Percentiles rank a stretch among this genome's conserved stretches.
phyloP scores from a whole-genome alignment of 1,140 invertebrate species.

The Alviniconcha marisindica region DNA sequence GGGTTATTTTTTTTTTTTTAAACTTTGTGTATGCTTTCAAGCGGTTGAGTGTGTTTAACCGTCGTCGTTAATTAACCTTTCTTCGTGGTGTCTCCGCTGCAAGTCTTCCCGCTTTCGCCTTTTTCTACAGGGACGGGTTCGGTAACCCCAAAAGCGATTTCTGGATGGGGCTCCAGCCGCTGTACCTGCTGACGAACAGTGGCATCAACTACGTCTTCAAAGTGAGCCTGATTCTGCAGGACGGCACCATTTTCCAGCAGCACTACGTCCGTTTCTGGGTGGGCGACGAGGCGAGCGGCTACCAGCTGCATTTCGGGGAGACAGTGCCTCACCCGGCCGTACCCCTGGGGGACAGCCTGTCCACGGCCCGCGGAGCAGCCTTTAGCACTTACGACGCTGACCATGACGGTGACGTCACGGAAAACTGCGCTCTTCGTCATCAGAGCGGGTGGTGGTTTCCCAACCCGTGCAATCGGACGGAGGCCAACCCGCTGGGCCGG shows the following conservation, averaged over 20 bases:
- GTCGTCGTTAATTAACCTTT: no score
- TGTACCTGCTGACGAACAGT: neutral
- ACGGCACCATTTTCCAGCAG: constrained; percentile 1
- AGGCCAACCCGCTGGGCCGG: neutral
- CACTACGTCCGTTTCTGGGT: neutral
- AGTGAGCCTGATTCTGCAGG: neutral
- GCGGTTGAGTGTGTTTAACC: no score
- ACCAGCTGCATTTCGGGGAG: neutral
- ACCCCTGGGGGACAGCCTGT: constrained; percentile 18
- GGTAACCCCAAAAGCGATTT: neutral
- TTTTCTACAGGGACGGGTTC: neutral
- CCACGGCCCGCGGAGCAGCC: neutral
- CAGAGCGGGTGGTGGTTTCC: constrained; percentile 40
- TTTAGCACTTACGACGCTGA: constrained; percentile 45
- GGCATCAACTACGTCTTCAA: neutral
- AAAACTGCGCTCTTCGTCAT: constrained; percentile 32
- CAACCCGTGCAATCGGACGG: constrained; percentile 28
- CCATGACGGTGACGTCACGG: constrained; percentile 26
- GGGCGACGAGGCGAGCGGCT: neutral
- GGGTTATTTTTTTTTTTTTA: no score
- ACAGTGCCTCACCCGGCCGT: neutral
- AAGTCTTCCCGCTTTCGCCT: no score
- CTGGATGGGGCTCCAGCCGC: constrained; percentile 4
- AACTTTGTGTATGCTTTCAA: no score
- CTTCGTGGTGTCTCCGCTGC: no score